Evolutionary conservation across 2,888 invertebrate species (phyloP).

Genomic region (Philhelius pedissequus): DNA sequence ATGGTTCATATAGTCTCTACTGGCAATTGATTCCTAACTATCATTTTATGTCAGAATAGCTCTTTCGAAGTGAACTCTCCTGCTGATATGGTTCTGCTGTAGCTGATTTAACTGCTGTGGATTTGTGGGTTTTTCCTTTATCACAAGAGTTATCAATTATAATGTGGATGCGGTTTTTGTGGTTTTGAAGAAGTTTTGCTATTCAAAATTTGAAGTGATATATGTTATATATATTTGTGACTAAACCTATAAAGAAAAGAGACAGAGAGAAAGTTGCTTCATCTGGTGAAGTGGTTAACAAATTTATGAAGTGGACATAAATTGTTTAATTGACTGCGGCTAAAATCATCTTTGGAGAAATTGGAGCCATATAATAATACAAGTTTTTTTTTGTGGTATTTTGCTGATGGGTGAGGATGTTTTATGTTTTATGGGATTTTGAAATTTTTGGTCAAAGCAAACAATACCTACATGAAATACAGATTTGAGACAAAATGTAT

Average conservation of each 20-base stretch:
- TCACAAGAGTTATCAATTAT: slow-evolving; percentile 48
- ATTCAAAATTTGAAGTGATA: not conserved
- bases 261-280: not conserved
- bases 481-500: too few species aligned
- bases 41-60: not conserved
- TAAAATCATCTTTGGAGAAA: slow-evolving; percentile 11
- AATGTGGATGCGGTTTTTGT: slow-evolving; percentile 29
- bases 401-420: not conserved
- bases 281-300: not conserved
- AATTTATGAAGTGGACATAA: not conserved
- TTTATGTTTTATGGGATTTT: not conserved
- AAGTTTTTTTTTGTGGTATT: not conserved
- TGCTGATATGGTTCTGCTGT: not conserved
- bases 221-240: too few species aligned
- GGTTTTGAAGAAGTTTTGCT: slow-evolving; percentile 18
- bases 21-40: slow-evolving; percentile 22
- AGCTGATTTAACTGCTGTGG: not conserved
- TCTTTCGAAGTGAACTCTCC: not conserved
- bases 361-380: not conserved
- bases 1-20: not conserved
- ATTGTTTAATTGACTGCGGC: slow-evolving; percentile 18
- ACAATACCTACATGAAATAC: too few species aligned
- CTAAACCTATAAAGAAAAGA: too few species aligned
- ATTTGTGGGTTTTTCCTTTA: not conserved
- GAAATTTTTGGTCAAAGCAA: too few species aligned